Evolutionary conservation across 2,797 vertebrate genomes (phyloP).

Genomic region (Chrysolophus pictus): DNA sequence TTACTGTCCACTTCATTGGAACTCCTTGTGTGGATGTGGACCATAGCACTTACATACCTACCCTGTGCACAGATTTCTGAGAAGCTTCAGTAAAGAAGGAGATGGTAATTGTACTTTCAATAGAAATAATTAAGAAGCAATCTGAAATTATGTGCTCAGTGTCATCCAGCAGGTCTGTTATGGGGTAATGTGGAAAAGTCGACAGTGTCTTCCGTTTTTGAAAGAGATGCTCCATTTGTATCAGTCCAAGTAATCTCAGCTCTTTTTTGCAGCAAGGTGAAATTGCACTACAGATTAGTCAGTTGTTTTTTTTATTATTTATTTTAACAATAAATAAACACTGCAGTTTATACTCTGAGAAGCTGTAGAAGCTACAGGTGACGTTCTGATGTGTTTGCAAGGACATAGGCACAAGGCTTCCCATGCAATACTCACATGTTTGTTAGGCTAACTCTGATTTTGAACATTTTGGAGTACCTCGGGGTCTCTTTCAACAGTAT

Average conservation of each 20-base stretch:
- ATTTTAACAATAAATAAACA: neutral
- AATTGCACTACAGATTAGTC: neutral
- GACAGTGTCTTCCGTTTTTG: neutral
- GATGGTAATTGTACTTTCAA: neutral
- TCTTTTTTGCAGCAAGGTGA: neutral
- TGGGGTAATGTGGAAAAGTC: neutral
- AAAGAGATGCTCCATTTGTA: neutral
- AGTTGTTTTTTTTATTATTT: neutral
- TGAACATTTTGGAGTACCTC: neutral
- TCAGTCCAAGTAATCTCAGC: neutral
- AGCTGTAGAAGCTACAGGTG: neutral
- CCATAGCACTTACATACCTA: neutral
- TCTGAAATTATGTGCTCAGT: neutral
- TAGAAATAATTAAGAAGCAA: neutral
- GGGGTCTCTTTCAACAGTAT: neutral
- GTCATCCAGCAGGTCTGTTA: neutral
- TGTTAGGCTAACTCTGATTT: neutral
- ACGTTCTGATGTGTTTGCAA: neutral
- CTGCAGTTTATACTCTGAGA: neutral
- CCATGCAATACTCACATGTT: accelerated
- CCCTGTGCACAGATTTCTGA: neutral
- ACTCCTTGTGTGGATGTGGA: neutral
- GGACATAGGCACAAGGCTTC: neutral
- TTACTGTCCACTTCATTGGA: too few relatives aligned
- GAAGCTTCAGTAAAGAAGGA: neutral